Percentiles rank a stretch among this genome's conserved stretches.
Evolutionary conservation across 2,888 invertebrate species (phyloP).

Genomic region (Galerucella nymphaeae): DNA sequence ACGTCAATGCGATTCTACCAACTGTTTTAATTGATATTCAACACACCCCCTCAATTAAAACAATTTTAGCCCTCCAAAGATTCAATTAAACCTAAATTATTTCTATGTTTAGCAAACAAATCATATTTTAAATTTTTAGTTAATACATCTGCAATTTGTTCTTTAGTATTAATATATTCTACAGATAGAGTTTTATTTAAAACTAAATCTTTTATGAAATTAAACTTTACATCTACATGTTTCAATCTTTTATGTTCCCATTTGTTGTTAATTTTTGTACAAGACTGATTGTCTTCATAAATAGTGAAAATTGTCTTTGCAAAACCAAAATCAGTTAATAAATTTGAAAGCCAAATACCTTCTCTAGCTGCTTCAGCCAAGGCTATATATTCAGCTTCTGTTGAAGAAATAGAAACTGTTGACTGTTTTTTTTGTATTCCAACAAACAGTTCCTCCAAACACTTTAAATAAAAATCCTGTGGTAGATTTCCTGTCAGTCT

Average conservation of each 20-base stretch:
- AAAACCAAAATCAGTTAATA: conserved; percentile 22
- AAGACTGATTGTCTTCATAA: conserved; percentile 17
- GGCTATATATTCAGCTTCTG: conserved; percentile 56
- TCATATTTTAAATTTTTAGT: too few species aligned
- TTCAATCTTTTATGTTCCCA: conserved; percentile 36
- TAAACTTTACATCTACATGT: conserved; percentile 37
- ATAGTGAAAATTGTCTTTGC: conserved; percentile 3
- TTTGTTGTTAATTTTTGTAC: conserved; percentile 25
- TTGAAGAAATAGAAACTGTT: conserved; percentile 52
- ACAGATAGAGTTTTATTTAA: conserved; percentile 24
- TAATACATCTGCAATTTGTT: conserved; percentile 6
- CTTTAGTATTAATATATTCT: conserved; percentile 24
- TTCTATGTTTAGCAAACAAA: too few species aligned
- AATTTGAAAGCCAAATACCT: conserved; percentile 44
- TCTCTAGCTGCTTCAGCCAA: conserved; percentile 49
- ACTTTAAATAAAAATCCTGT: conserved; percentile 51
- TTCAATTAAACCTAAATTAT: too few species aligned
- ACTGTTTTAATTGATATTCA: too few species aligned
- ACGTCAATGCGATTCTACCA: too few species aligned
- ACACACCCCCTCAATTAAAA: too few species aligned
- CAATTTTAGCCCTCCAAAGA: neutral
- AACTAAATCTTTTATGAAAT: conserved; percentile 27
- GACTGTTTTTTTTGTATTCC: conserved; percentile 54
- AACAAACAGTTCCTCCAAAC: conserved; percentile 50
- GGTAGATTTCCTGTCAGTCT: conserved; percentile 50